These are phyloP conservation scores for Eretmocerus hayati DNA, from an alignment of 2,888 invertebrate genomes.

Conservation along the genomic window DNA sequence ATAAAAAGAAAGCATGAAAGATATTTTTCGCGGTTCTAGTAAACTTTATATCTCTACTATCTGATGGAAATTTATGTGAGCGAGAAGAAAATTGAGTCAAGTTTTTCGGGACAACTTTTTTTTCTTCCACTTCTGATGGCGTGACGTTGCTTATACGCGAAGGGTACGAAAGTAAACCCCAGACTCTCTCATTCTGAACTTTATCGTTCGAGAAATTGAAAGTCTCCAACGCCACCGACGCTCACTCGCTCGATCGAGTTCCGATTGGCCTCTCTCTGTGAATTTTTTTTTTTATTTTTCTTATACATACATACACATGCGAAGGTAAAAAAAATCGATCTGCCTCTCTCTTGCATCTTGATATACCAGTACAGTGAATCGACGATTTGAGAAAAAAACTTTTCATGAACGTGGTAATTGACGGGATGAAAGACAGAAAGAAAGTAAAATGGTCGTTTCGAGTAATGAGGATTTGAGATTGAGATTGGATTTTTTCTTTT, in stretches of 20 bases:
- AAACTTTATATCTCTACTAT: constrained; percentile 15
- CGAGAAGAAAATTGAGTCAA: constrained; percentile 5
- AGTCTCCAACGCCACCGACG: constrained; percentile 3
- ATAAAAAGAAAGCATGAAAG: not conserved
- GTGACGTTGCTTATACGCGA: not conserved
- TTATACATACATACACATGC: constrained; percentile 17
- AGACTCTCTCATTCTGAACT: not conserved
- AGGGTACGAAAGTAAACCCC: too few species aligned
- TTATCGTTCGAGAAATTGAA: constrained; percentile 15
- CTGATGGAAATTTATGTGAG: constrained; percentile 7
- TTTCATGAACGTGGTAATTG: too few species aligned
- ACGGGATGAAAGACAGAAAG: too few species aligned
- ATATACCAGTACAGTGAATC: too few species aligned
- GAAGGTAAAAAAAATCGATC: too few species aligned
- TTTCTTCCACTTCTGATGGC: too few species aligned
- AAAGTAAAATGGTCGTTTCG: too few species aligned
- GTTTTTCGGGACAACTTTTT: constrained; percentile 9
- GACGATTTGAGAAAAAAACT: too few species aligned
- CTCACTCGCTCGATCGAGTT: constrained; percentile 8
- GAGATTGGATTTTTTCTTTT: too few species aligned
- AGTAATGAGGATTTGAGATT: too few species aligned
- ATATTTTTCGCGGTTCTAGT: not conserved
- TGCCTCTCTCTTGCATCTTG: too few species aligned
- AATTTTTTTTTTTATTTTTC: not conserved
- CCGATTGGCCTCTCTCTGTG: constrained; percentile 1